Percentiles rank a stretch among this genome's conserved stretches.
These are phyloP conservation scores for Ommatoiulus sabulosus DNA, from an alignment of 2,888 invertebrate genomes.

Conservation along the genomic window DNA sequence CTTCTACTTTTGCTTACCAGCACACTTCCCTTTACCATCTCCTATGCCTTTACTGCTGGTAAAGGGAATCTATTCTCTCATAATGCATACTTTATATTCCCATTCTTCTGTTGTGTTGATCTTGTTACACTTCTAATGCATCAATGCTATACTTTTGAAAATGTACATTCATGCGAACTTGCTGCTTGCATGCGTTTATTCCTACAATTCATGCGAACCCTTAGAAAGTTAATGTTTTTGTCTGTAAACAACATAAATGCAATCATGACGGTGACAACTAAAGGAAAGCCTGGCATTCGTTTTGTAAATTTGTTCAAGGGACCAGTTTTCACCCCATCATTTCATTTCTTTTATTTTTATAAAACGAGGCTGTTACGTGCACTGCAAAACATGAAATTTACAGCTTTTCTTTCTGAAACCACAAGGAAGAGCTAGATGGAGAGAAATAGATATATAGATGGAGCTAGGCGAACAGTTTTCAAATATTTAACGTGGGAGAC, in stretches of 20 bases:
- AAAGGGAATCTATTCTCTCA: slow-evolving; percentile 37
- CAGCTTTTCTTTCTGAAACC: background rate
- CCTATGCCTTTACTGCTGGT: background rate
- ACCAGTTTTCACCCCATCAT: slow-evolving; percentile 41
- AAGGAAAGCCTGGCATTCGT: background rate
- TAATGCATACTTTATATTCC: slow-evolving; percentile 34
- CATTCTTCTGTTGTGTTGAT: background rate
- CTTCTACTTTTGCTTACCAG: background rate
- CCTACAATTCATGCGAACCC: slow-evolving; percentile 9
- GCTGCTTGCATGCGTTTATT: slow-evolving; percentile 6
- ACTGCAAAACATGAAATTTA: background rate
- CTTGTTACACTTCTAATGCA: background rate
- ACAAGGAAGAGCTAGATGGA: background rate
- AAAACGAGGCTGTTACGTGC: background rate
- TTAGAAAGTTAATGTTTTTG: background rate
- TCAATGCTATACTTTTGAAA: background rate
- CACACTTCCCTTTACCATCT: slow-evolving; percentile 30
- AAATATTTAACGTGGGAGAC: background rate
- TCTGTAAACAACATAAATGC: background rate
- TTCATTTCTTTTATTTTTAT: slow-evolving; percentile 47
- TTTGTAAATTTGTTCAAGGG: slow-evolving; percentile 39
- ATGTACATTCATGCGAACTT: slow-evolving; percentile 16
- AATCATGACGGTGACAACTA: background rate
- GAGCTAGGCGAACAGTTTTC: background rate
- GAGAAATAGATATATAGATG: background rate